Evolutionary conservation across 2,113 vertebrate species (phyloP).

Genomic region (Pseudorasbora parva): DNA sequence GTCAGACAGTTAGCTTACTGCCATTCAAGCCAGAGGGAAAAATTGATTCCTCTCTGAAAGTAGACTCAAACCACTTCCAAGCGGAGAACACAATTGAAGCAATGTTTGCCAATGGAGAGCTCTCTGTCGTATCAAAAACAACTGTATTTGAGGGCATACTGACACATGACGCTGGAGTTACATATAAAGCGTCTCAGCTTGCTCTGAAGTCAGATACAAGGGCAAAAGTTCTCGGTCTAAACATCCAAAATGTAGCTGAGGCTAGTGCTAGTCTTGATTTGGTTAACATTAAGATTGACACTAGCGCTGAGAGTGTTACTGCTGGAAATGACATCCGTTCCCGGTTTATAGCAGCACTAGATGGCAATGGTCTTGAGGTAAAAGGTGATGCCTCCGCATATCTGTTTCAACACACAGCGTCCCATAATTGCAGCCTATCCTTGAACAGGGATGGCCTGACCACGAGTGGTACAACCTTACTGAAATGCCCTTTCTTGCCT

Average conservation of each 20-base stretch:
- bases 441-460: conserved; percentile 79
- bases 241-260: conserved; percentile 79
- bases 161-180: conserved; percentile 80
- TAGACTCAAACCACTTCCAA: conserved; percentile 82
- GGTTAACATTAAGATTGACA: conserved; percentile 80
- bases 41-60: conserved; percentile 77
- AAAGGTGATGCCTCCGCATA: conserved; percentile 75
- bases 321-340: conserved; percentile 75
- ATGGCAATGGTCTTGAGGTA: conserved; percentile 76
- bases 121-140: conserved; percentile 80
- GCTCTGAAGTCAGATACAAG: conserved; percentile 81
- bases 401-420: conserved; percentile 77
- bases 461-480: conserved; percentile 80
- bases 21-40: conserved; percentile 70
- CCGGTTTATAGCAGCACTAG: conserved; percentile 77
- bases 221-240: conserved; percentile 72
- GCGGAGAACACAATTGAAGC: conserved; percentile 79
- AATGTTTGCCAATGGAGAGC: conserved; percentile 68
- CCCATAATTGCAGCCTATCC: conserved; percentile 81
- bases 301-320: conserved; percentile 79
- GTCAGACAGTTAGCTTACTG: conserved; percentile 69
- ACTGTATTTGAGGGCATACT: conserved; percentile 78
- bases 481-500: conserved; percentile 72
- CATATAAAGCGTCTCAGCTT: conserved; percentile 76
- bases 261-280: conserved; percentile 74